Base-by-base conservation (phyloP, 2,888 invertebrate genomes). In the Trachelus tabidus region DNA sequence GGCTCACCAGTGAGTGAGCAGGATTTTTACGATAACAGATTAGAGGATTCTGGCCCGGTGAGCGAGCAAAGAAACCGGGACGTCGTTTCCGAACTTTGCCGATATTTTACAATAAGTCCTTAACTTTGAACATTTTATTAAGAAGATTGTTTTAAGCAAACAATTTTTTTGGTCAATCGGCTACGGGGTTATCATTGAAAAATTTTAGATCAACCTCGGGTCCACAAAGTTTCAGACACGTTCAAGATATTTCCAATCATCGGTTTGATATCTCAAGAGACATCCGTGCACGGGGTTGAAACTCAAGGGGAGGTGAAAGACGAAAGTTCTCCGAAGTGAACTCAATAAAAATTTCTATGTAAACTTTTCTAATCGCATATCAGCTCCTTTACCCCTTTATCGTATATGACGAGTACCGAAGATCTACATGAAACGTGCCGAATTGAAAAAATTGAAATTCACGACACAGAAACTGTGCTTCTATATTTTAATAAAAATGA, bases 21-120 rank as follows among this genome's bases (percentile, higher is more conserved):
- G 85, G 85, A 88, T 89, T 89, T 88, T 88, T 86, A 86, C 85
- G 87, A 89, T 89, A 88, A 87, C 89, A 87, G 87, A 89, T 89
- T 88, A 88, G 83, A 87, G 86, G 85, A 87, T 87, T 84, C 84
- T 76, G 76, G 73, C 80, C 80, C 79, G 77, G 80, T 81, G 81
- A 80, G 81, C 79, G 85, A 82, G 80, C 79, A 78, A 75, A 78
- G 78, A 76, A 80, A 81, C 78, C 76, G 73, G 79, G 80, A 76
- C 79, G 73, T 81, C 80, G 79, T 83, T 83, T 77, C 79, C 56
- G 73, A 83, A 83, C 78, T 82, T 56, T 56, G 56, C 23, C 23
- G 56, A 23, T 23, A 56, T 56, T 23, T 56, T 2, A 15, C 9
- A 6, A 23, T 2, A 23, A 9, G 40, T 6, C 15, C 0, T 6